Base-by-base conservation (phyloP, 2,888 invertebrate species). In the Polyommatus iphigenia region DNA sequence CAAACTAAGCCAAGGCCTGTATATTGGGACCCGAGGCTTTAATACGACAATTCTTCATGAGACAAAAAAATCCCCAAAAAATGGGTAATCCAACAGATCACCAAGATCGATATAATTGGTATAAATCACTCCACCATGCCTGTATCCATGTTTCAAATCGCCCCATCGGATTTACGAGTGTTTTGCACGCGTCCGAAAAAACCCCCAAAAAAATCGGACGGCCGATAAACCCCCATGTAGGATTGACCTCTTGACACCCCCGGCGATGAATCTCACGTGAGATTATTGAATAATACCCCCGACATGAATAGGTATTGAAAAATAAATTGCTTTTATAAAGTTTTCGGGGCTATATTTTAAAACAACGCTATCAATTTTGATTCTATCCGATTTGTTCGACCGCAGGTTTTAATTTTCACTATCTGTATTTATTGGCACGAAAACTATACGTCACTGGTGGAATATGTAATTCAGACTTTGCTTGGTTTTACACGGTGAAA, bases 321-420 rank as follows among this genome's bases (percentile, higher is more conserved):
- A 75, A 75, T 75, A 75, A 54, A 75, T 75, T 54, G 75, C 75
- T 75, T 75, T 75, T 46, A 73, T 73, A 73, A 72, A 73, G 46
- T 73, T 67, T 67, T 67, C 67, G 67, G 67, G 29, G 67, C 29
- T 67, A 32, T 67, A 67, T 32, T 67, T 67, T 67, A 67, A 67
- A 67, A 67, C 67, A 67, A 67, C 67, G 67, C 67, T 67, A 67
- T 67, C 29, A 67, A 67, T 67, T 67, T 32, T 32, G 67, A 67
- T 67, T 67, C 67, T 67, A 67, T 67, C 67, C 67, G 29, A 67
- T 67, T 67, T 67, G 67, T 67, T 67, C 15, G 67, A 67, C 67
- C 67, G 67, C 67, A 67, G 67, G 67, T 67, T 67, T 67, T 67
- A 67, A 67, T 67, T 67, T 67, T 67, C 67, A 18, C 67, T 67